These are phyloP conservation scores for Ceyx margarethae DNA, from an alignment of 2,113 vertebrate species.

Conservation along the genomic window DNA sequence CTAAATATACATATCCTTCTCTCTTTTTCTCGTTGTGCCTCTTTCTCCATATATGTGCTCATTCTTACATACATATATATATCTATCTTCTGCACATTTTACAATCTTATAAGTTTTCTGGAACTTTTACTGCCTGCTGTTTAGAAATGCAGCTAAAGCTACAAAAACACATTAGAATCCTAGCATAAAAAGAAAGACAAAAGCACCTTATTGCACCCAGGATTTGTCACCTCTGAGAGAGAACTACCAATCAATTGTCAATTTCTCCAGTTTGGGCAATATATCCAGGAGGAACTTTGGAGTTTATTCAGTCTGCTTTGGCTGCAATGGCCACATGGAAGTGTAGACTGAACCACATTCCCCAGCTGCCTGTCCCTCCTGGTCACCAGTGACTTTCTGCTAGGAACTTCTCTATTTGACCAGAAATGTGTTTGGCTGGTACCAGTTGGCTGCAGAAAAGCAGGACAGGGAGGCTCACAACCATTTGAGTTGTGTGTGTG, in stretches of 20 bases:
- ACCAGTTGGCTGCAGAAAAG: background rate
- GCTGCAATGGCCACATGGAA: background rate
- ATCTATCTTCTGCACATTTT: background rate
- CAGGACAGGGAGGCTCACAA: background rate
- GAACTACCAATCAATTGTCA: background rate
- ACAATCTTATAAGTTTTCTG: background rate
- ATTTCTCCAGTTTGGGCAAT: background rate
- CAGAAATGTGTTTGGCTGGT: fast-evolving
- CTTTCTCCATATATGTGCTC: background rate
- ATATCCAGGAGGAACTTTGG: background rate
- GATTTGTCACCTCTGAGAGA: background rate
- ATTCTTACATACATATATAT: conserved; percentile 14
- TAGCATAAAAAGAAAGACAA: background rate
- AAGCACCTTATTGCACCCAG: background rate
- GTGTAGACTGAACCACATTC: background rate
- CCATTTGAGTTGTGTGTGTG: background rate
- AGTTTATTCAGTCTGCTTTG: background rate
- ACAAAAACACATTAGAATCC: background rate
- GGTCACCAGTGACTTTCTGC: background rate
- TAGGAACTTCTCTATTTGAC: background rate
- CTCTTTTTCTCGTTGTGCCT: background rate
- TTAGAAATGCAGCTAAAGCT: conserved; percentile 2
- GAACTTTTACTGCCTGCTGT: conserved; percentile 8
- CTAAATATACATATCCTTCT: background rate
- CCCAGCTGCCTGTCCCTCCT: background rate